phyloP scores from a whole-genome alignment of 2,888 invertebrate genomes.

The Acrobasis repandana region DNA sequence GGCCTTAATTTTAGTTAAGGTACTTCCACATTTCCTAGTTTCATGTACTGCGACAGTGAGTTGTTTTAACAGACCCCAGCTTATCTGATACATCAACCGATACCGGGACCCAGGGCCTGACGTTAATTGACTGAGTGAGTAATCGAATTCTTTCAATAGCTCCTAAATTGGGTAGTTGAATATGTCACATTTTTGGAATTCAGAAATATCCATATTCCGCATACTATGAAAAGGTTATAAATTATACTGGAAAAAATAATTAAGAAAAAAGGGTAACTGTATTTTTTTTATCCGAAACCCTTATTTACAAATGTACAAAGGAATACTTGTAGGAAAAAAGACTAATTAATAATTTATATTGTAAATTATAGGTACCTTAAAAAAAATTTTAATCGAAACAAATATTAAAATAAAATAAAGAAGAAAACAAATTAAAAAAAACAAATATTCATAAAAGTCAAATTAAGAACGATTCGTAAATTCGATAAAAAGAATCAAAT shows the following conservation, averaged over 20 bases:
- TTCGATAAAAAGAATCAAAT: constrained; percentile 16
- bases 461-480: constrained; percentile 14
- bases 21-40: constrained; percentile 16
- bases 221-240: too few species aligned
- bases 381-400: too few species aligned
- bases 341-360: too few species aligned
- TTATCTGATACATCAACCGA: constrained; percentile 44
- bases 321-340: too few species aligned
- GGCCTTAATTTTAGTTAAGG: neutral
- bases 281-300: too few species aligned
- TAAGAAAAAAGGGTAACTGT: too few species aligned
- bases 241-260: too few species aligned
- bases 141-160: constrained; percentile 50
- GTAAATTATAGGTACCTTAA: too few species aligned
- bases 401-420: too few species aligned
- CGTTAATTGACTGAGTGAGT: constrained; percentile 57
- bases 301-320: too few species aligned
- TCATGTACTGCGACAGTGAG: constrained; percentile 37
- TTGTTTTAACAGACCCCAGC: constrained; percentile 43
- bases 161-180: constrained; percentile 38
- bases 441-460: constrained; percentile 9
- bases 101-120: constrained; percentile 25
- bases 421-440: constrained; percentile 1
- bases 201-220: too few species aligned
- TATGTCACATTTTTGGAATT: neutral